Base-by-base conservation (phyloP, 2,113 vertebrate genomes). In the Beaufortia kweichowensis region DNA sequence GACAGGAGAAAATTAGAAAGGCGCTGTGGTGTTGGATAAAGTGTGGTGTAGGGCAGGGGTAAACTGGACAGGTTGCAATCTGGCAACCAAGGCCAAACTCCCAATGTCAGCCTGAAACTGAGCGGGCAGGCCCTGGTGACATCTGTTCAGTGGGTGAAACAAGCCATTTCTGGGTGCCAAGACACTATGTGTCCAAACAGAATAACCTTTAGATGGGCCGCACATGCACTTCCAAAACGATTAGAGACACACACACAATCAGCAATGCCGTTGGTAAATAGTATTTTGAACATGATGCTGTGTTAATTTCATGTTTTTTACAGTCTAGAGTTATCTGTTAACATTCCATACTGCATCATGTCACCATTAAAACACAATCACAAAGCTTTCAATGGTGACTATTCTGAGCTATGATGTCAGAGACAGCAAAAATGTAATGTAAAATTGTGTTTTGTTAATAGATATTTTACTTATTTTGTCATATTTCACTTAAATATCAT, bases 131-230 rank as follows among this genome's bases (percentile, higher is more conserved):
- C 74, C 83, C 81, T 66, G 66, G 83, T 87, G 84, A 85, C 87
- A 89, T 90, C 88, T 91, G 90, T 84, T 87, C 84, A 68, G 69
- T 72, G 76, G 81, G 64, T 69, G 79, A 48, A 26, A 17, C 67
- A 72, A 82, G 74, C 75, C 63, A 31, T 39, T 76, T 84, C 78
- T 65, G 68, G 75, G 75, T 78, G 81, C 83, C 69, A 33, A 64
- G 61, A 19, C 67, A 63, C 59, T 70, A 71, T 28, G 23, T 3
- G 53, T 83, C 81, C 82, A 23, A 64, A 64, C 8, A 15, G 31
- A 77, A 59, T 28, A 69, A 77, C 69, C 28, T 64, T 61, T 33
- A 55, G 72, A 84, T 69, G 39, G 53, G 23, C 50, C 62, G 60
- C 76, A 70, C 80, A 77, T 56, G 21, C 4, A 56, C 17, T 41